These are phyloP conservation scores for Zelleria hepariella DNA, from an alignment of 2,888 invertebrate genomes.

Conservation along the genomic window DNA sequence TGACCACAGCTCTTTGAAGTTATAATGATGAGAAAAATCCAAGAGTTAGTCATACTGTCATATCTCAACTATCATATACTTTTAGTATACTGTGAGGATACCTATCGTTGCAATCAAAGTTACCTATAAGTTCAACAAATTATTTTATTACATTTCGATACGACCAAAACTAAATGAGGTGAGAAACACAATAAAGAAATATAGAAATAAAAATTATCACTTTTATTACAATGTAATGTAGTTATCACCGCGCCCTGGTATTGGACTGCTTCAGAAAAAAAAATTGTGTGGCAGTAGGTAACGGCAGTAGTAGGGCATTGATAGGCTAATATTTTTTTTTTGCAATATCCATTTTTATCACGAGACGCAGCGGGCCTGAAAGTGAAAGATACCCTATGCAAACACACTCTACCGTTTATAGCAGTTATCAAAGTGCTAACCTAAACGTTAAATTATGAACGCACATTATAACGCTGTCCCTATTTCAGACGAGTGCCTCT, in stretches of 20 bases:
- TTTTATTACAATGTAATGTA: too few relatives aligned
- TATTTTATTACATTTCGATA: background rate
- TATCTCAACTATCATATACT: too few relatives aligned
- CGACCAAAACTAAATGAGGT: background rate
- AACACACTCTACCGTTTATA: background rate
- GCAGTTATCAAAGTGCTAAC: background rate
- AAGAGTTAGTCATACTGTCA: too few relatives aligned
- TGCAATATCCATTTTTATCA: background rate
- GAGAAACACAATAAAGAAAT: background rate
- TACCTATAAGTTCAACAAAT: background rate
- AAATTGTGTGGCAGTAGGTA: too few relatives aligned
- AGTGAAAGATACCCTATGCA: background rate
- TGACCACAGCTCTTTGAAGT: too few relatives aligned
- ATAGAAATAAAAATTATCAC: background rate
- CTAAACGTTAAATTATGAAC: background rate
- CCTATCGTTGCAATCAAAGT: too few relatives aligned
- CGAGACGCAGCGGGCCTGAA: background rate
- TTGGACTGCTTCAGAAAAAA: too few relatives aligned
- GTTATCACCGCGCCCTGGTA: too few relatives aligned
- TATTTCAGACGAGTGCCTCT: conserved; percentile 21
- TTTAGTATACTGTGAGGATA: too few relatives aligned
- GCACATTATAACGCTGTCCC: background rate
- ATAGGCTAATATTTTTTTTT: too few relatives aligned
- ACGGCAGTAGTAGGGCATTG: too few relatives aligned
- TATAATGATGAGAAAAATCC: too few relatives aligned